Percentiles rank a stretch among this genome's conserved stretches.
These are phyloP conservation scores for Lycodopsis pacificus DNA, from an alignment of 2,797 vertebrate genomes.

Conservation along the genomic window DNA sequence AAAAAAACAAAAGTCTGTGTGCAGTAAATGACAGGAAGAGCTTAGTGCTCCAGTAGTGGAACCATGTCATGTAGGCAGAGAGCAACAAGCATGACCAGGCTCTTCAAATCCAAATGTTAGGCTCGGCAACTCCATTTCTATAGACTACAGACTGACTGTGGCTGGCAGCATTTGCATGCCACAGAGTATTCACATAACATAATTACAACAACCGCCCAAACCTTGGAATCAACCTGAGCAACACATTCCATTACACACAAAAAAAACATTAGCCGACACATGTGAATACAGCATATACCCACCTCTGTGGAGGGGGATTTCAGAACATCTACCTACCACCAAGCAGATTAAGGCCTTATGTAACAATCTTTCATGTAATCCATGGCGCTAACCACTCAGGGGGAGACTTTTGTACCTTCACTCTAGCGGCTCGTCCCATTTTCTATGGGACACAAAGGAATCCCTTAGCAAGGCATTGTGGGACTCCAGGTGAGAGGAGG, in stretches of 20 bases:
- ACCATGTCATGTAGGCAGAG: constrained; percentile 10
- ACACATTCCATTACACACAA: neutral
- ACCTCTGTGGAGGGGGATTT: neutral
- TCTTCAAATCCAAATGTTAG: constrained; percentile 30
- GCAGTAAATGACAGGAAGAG: constrained; percentile 11
- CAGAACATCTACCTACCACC: neutral
- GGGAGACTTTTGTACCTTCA: neutral
- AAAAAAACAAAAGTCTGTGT: neutral
- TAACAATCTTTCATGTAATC: neutral
- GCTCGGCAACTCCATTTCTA: constrained; percentile 25
- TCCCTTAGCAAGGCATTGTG: neutral
- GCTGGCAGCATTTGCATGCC: constrained; percentile 10
- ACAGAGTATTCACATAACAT: constrained; percentile 14
- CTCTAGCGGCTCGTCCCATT: neutral
- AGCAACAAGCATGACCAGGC: constrained; percentile 29
- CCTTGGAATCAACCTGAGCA: neutral
- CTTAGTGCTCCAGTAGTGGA: constrained; percentile 15
- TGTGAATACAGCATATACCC: neutral
- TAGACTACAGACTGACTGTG: neutral
- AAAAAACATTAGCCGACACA: neutral
- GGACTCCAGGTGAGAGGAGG: neutral
- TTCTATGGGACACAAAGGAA: neutral
- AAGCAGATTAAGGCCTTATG: neutral
- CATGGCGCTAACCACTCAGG: neutral
- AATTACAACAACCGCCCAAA: neutral